These are phyloP conservation scores for Apaloderma vittatum DNA, from an alignment of 2,113 vertebrate species.

Conservation along the genomic window DNA sequence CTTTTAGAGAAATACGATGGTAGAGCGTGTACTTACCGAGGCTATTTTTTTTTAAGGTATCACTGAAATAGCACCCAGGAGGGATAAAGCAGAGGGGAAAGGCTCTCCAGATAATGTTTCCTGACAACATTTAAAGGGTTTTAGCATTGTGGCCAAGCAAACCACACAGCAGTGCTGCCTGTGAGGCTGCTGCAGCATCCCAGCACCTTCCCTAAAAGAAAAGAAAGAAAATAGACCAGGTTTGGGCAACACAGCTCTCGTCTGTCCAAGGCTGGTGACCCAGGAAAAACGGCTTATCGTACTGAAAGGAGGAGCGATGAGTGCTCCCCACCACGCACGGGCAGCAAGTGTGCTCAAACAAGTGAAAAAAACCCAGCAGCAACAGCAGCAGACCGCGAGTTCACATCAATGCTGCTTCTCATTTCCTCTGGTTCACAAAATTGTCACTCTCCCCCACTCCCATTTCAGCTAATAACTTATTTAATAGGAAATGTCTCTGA, in stretches of 20 bases:
- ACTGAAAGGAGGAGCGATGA: rapidly evolving
- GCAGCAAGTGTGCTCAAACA: not conserved
- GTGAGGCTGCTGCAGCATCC: not conserved
- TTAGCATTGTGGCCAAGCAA: not conserved
- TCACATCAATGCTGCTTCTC: not conserved
- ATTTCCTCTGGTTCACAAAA: not conserved
- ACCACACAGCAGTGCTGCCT: not conserved
- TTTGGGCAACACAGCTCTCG: not conserved
- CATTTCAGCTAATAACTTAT: not conserved
- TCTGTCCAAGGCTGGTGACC: not conserved
- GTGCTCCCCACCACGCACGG: rapidly evolving
- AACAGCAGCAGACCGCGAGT: not conserved
- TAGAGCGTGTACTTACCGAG: not conserved
- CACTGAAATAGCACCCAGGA: not conserved
- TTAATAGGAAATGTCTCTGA: not conserved
- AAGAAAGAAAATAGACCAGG: not conserved
- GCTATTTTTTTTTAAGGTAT: not conserved
- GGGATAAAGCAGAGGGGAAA: not conserved
- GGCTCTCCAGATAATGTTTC: not conserved
- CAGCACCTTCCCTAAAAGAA: not conserved
- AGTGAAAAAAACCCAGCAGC: not conserved
- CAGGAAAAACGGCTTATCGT: not conserved
- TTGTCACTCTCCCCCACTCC: no score
- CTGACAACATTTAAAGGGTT: not conserved
- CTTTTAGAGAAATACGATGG: not conserved